phyloP scores from a whole-genome alignment of 2,888 invertebrate genomes.

The Polyploca ridens region DNA sequence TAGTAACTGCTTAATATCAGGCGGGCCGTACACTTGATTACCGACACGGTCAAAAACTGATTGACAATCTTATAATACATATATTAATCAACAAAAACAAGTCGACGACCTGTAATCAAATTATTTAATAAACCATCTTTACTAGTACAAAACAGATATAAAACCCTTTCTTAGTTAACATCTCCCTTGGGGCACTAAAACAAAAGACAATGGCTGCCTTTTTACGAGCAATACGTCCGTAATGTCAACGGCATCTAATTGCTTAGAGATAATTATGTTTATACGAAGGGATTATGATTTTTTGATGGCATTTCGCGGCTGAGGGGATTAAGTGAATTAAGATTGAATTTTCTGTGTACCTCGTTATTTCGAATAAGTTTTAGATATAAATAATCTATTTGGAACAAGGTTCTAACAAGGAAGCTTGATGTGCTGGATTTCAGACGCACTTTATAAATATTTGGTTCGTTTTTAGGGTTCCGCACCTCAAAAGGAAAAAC shows the following conservation, averaged over 20 bases:
- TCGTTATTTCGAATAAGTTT: too few relatives aligned
- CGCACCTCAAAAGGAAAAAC: too few relatives aligned
- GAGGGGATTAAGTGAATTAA: slow-evolving; percentile 1
- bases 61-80: too few relatives aligned
- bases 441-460: too few relatives aligned
- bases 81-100: slow-evolving; percentile 27
- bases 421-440: too few relatives aligned
- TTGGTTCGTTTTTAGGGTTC: too few relatives aligned
- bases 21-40: too few relatives aligned
- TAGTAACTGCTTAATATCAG: too few relatives aligned
- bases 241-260: slow-evolving; percentile 11
- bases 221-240: slow-evolving; percentile 27
- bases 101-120: slow-evolving; percentile 42
- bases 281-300: slow-evolving; percentile 2
- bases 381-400: too few relatives aligned
- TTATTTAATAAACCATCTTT: slow-evolving; percentile 44
- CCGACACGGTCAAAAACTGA: too few relatives aligned
- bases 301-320: neutral
- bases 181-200: slow-evolving; percentile 31
- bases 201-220: slow-evolving; percentile 31
- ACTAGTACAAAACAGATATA: slow-evolving; percentile 40
- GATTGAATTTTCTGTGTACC: neutral
- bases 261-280: slow-evolving; percentile 4
- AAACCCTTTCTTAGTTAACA: slow-evolving; percentile 40
- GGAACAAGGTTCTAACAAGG: too few relatives aligned